Percentiles rank a stretch among this genome's conserved stretches.
phyloP scores from a whole-genome alignment of 1,140 invertebrate species.

The Bombus picipes region DNA sequence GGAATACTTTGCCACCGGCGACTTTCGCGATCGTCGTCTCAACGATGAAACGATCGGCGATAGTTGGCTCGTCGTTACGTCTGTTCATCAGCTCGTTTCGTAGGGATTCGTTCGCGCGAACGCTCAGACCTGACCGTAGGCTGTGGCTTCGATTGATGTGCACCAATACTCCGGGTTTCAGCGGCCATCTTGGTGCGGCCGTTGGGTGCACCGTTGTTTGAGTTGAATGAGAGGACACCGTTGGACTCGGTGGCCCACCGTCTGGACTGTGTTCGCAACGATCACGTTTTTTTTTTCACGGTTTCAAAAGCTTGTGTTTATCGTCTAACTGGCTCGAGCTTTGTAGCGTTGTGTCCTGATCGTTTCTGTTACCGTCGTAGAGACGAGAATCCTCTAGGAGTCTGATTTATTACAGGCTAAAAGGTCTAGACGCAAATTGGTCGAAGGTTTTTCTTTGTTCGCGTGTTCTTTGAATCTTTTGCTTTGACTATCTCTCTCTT shows the following conservation, averaged over 20 bases:
- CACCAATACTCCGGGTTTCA: constrained; percentile 93
- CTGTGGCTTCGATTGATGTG: constrained; percentile 91
- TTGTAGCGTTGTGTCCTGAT: background rate
- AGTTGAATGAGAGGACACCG: constrained; percentile 76
- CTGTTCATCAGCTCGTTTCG: constrained; percentile 49
- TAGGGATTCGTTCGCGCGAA: constrained; percentile 57
- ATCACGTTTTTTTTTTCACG: too few relatives aligned
- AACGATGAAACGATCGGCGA: constrained; percentile 46
- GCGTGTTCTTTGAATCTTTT: background rate
- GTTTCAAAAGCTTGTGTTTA: background rate
- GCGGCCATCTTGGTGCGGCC: constrained; percentile 91
- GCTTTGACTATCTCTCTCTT: background rate
- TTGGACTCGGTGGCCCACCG: constrained; percentile 78
- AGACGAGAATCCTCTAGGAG: background rate
- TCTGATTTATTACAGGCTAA: background rate
- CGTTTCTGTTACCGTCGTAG: background rate
- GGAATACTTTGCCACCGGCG: constrained; percentile 46
- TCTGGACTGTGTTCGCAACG: constrained; percentile 72
- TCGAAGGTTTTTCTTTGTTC: background rate
- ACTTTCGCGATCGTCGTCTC: constrained; percentile 59
- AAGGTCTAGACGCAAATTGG: background rate
- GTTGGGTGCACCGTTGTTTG: constrained; percentile 80
- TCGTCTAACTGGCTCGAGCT: background rate
- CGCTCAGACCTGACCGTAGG: constrained; percentile 79
- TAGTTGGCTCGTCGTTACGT: constrained; percentile 44